Evolutionary conservation across 2,888 invertebrate species (phyloP).

Genomic region (Metallyticus violacea): DNA sequence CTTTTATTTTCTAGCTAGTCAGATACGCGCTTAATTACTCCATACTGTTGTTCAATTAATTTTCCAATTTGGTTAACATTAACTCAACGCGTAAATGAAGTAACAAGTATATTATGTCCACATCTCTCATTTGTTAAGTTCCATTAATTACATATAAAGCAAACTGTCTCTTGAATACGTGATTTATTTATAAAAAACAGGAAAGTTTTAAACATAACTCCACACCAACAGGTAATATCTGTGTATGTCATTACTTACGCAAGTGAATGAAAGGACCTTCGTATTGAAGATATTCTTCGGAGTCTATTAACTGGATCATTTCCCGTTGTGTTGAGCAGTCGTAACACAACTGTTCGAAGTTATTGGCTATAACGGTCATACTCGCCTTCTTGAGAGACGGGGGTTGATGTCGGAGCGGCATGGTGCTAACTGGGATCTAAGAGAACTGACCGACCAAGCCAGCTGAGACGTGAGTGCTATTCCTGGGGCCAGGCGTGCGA

Average conservation of each 20-base stretch:
- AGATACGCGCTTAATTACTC: too few relatives aligned
- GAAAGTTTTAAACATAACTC: background rate
- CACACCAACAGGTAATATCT: background rate
- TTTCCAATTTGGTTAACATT: too few relatives aligned
- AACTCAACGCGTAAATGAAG: too few relatives aligned
- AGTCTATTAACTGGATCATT: conserved; percentile 37
- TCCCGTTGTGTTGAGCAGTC: conserved; percentile 30
- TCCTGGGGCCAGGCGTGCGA: background rate
- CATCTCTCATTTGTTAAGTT: too few relatives aligned
- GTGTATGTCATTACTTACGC: conserved; percentile 37
- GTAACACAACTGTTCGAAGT: conserved; percentile 40
- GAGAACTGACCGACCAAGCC: background rate
- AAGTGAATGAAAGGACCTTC: conserved; percentile 39
- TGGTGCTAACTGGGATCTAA: background rate
- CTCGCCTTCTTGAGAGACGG: conserved; percentile 30
- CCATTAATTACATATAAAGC: too few relatives aligned
- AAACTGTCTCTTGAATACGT: too few relatives aligned
- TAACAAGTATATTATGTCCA: too few relatives aligned
- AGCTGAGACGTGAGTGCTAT: background rate
- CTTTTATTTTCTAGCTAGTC: too few relatives aligned
- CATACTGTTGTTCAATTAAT: too few relatives aligned
- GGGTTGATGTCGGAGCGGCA: conserved; percentile 36
- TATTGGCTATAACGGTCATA: conserved; percentile 34
- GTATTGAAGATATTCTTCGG: conserved; percentile 36
- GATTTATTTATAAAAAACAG: too few relatives aligned